These are phyloP conservation scores for Leptinotarsa rubiginosa DNA, from an alignment of 2,888 invertebrate species.

Conservation along the genomic window DNA sequence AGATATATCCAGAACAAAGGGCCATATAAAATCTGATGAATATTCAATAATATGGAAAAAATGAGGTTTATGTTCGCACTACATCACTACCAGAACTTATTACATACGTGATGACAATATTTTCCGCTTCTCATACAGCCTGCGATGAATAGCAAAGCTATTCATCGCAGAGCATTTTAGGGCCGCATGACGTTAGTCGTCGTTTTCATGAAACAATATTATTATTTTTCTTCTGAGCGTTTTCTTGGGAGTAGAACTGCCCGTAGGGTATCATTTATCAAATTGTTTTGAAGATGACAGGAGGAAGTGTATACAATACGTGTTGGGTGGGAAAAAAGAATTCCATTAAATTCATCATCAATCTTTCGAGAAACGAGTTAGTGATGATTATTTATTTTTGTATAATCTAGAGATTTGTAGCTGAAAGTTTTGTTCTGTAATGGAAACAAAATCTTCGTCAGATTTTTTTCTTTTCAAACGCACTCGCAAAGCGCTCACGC, in stretches of 20 bases:
- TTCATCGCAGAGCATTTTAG: background rate
- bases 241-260: background rate
- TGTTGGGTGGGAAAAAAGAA: background rate
- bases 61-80: conserved; percentile 54
- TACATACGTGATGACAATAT: conserved; percentile 63
- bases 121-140: conserved; percentile 50
- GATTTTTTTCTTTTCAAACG: too few relatives aligned
- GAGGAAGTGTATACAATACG: background rate
- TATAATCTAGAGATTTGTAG: too few relatives aligned
- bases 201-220: conserved; percentile 4
- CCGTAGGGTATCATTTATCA: conserved; percentile 2
- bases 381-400: too few relatives aligned
- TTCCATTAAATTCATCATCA: background rate
- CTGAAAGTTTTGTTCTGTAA: too few relatives aligned
- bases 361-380: background rate
- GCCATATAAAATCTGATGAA: too few relatives aligned
- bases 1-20: too few relatives aligned
- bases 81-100: conserved; percentile 61
- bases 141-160: conserved; percentile 32
- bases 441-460: too few relatives aligned
- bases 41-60: background rate
- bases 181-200: background rate
- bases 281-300: conserved; percentile 4
- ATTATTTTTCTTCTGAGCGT: background rate
- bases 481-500: too few relatives aligned